Evolutionary conservation across 2,113 vertebrate genomes (phyloP).

Genomic region (Paracanthobrama guichenoti): DNA sequence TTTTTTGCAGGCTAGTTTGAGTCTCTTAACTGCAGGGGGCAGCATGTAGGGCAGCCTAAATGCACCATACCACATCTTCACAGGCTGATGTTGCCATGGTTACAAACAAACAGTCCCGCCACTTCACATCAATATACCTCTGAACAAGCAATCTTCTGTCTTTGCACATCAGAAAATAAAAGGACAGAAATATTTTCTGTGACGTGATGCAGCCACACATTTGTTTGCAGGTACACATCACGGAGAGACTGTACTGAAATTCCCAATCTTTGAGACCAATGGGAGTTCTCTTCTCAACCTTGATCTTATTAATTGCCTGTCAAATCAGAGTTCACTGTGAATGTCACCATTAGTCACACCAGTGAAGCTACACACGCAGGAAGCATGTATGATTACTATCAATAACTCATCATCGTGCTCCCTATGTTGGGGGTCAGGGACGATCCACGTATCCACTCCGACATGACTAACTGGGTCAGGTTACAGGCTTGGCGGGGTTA

Average conservation of each 20-base stretch:
- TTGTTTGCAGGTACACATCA: neutral
- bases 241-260: neutral
- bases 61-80: slow-evolving; percentile 56
- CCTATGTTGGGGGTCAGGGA: neutral
- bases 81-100: slow-evolving; percentile 71
- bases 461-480: slow-evolving; percentile 3
- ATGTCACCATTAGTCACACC: slow-evolving; percentile 18
- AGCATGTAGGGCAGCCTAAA: slow-evolving; percentile 25
- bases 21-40: slow-evolving; percentile 27
- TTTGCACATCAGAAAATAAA: slow-evolving; percentile 71
- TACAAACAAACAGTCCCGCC: slow-evolving; percentile 70
- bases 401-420: neutral
- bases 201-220: neutral
- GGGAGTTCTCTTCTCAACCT: neutral
- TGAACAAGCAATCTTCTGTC: slow-evolving; percentile 49
- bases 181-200: slow-evolving; percentile 62
- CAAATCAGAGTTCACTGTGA: neutral
- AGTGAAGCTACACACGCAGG: neutral
- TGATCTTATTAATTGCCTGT: slow-evolving; percentile 6
- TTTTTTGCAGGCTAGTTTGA: neutral
- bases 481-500: slow-evolving; percentile 3
- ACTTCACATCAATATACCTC: slow-evolving; percentile 10
- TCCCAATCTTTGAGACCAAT: neutral
- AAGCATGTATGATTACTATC: slow-evolving; percentile 16
- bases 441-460: neutral